Base-by-base conservation (phyloP, 2,797 vertebrate genomes). In the Propithecus deckenii region DNA sequence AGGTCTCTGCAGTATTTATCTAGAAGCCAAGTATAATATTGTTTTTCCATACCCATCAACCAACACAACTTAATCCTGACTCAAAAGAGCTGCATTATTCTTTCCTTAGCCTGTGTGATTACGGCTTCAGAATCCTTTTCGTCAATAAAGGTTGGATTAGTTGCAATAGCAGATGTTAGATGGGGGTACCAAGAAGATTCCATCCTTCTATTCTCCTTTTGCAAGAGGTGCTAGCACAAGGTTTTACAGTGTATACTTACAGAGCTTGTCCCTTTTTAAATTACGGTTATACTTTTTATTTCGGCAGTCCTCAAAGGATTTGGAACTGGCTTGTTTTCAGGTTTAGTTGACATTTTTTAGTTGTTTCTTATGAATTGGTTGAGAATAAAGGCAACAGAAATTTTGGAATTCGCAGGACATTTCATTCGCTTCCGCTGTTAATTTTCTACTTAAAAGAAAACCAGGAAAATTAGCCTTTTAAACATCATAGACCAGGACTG, bases 11-110 rank as follows among this genome's bases (percentile, higher is more conserved):
- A 95, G 91, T 95, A 98, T 98, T 98, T 98, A 98, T 98, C 95
- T 97, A 98, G 97, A 98, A 98, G 97, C 96, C 96, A 98, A 98
- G 92, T 96, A 89, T 93, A 98, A 96, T 96, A 98, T 59, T 98
- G 92, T 96, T 98, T 98, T 98, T 96, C 96, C 69, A 98, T 98
- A 98, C 67, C 94, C 35, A 3, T 98, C 97, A 98, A 96, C 97
- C 81, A 97, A 97, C 84, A 97, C 96, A 98, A 91, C 86, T 89
- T 97, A 97, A 98, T 98, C 92, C 85, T 63, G 18, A 97, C 83
- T 97, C 0, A 0, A 94, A 93, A 97, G 85, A 74, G 63, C 72
- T 89, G 86, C 67, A 96, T 95, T 86, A 88, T 96, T 72, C 83
- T 97, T 98, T 89, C 81, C 79, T 95, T 97, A 95, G 80, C 67